These are phyloP conservation scores for Plagodis dolabraria DNA, from an alignment of 2,888 invertebrate genomes.

Conservation along the genomic window DNA sequence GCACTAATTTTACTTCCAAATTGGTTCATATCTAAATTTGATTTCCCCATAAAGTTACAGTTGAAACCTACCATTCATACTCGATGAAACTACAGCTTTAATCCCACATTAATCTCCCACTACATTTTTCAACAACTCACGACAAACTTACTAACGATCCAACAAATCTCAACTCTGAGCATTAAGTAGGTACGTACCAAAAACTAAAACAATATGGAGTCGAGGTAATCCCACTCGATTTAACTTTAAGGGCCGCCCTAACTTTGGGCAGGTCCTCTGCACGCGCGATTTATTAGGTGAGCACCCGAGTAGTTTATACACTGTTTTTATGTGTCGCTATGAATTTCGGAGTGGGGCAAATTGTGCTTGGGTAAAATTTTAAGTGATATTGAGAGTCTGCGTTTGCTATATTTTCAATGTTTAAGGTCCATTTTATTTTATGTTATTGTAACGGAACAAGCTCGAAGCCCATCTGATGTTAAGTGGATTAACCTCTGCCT, in stretches of 20 bases:
- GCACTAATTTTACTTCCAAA: too few relatives aligned
- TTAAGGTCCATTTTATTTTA: too few relatives aligned
- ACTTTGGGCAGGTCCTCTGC: slow-evolving; percentile 28
- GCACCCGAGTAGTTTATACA: slow-evolving; percentile 20
- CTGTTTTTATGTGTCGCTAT: slow-evolving; percentile 30
- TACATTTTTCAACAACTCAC: slow-evolving; percentile 9
- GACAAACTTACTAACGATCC: slow-evolving; percentile 28
- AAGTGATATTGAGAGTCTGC: too few relatives aligned
- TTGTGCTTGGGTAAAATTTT: not conserved
- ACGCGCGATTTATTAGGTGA: slow-evolving; percentile 42
- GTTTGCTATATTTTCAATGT: too few relatives aligned
- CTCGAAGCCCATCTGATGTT: too few relatives aligned
- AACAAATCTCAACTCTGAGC: slow-evolving; percentile 29
- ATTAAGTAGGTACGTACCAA: slow-evolving; percentile 28
- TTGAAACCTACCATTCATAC: too few relatives aligned
- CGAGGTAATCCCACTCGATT: slow-evolving; percentile 44
- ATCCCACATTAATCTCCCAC: not conserved
- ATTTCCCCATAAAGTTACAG: too few relatives aligned
- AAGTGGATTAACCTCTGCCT: too few relatives aligned
- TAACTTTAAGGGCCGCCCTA: slow-evolving; percentile 42
- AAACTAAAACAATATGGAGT: slow-evolving; percentile 45
- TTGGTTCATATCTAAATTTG: too few relatives aligned
- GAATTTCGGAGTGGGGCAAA: slow-evolving; percentile 15
- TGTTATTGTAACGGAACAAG: too few relatives aligned
- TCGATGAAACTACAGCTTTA: too few relatives aligned